Conservation (phyloP, 2,888 invertebrate species). For the Caenorhabditis sp. region DNA sequence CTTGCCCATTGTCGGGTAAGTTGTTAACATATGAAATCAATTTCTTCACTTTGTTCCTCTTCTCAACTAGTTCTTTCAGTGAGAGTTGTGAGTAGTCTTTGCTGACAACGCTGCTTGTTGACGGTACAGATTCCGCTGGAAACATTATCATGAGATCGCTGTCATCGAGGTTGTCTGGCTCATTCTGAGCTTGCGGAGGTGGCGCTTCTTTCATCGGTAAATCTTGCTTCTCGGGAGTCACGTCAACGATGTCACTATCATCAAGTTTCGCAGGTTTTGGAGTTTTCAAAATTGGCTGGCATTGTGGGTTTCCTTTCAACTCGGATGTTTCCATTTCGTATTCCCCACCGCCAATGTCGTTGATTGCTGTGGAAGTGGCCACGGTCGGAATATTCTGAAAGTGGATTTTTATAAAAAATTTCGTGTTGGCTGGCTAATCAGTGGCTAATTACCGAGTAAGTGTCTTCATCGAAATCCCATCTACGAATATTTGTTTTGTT, state of each 20-base stretch:
- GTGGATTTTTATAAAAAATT: no score
- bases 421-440: neutral
- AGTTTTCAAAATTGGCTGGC: neutral
- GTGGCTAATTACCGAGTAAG: constrained; percentile 7
- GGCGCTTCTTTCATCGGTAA: neutral
- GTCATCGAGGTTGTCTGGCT: neutral
- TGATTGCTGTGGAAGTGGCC: constrained; percentile 25
- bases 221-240: constrained; percentile 14
- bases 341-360: constrained; percentile 3
- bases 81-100: constrained; percentile 25
- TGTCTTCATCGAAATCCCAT: neutral
- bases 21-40: constrained; percentile 14
- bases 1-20: constrained; percentile 48
- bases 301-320: no score
- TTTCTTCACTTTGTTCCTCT: constrained; percentile 41
- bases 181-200: no score
- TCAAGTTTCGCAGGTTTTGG: constrained; percentile 2
- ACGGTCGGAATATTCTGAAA: constrained; percentile 35
- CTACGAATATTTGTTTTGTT: neutral
- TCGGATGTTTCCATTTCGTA: neutral
- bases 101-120: neutral
- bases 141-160: neutral
- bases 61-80: constrained; percentile 16
- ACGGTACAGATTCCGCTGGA: neutral
- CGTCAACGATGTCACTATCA: constrained; percentile 40